phyloP scores from a whole-genome alignment of 2,113 vertebrate genomes.

The Leptobrachium ailaonicum region DNA sequence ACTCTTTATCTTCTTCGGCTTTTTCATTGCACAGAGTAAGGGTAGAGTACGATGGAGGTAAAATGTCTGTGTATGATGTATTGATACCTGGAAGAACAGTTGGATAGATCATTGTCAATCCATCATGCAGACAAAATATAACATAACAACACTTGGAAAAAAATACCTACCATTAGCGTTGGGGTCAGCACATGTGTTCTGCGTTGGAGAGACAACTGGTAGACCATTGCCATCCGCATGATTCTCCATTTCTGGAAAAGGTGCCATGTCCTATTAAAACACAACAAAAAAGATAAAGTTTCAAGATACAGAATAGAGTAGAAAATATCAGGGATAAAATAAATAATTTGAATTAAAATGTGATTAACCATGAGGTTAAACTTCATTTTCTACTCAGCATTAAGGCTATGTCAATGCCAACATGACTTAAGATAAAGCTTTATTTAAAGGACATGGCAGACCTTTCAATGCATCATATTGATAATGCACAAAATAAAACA shows the following conservation, averaged over 20 bases:
- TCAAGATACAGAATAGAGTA: background rate
- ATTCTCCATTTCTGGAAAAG: slow-evolving; percentile 74
- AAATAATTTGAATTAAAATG: too few relatives aligned
- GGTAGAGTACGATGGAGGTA: slow-evolving; percentile 76
- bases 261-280: slow-evolving; percentile 79
- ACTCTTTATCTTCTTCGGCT: slow-evolving; percentile 22
- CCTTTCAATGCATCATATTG: too few relatives aligned
- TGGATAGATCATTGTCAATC: background rate
- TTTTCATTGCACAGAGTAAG: slow-evolving; percentile 68
- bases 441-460: too few relatives aligned
- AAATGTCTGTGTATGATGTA: slow-evolving; percentile 58
- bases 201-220: slow-evolving; percentile 14
- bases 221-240: slow-evolving; percentile 53
- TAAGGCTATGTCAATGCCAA: too few relatives aligned
- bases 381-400: too few relatives aligned
- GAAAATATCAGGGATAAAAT: too few relatives aligned
- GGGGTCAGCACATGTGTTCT: slow-evolving; percentile 20
- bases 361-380: too few relatives aligned
- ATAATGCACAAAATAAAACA: too few relatives aligned
- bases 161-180: slow-evolving; percentile 58
- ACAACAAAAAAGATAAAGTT: background rate
- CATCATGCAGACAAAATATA: background rate
- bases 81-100: slow-evolving; percentile 53
- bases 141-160: background rate
- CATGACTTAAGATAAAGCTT: too few relatives aligned